Conservation (phyloP, 2,113 vertebrate species). For the Halcyon senegalensis region DNA sequence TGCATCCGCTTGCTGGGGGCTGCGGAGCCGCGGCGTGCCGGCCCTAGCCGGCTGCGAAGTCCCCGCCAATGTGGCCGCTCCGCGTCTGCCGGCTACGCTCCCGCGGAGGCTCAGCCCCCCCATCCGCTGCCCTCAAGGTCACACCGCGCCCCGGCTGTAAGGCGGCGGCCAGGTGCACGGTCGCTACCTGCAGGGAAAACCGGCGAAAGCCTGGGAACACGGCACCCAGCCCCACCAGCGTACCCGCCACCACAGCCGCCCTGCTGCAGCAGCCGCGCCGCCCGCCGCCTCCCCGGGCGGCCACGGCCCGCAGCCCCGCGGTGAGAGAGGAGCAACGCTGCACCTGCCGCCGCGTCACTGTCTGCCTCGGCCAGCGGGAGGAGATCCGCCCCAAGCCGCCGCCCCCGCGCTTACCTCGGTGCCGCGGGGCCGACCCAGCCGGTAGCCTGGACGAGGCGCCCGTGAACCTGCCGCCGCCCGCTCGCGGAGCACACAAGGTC, state of each 20-base stretch:
- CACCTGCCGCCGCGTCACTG: neutral
- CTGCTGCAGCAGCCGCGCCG: neutral
- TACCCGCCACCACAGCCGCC: neutral
- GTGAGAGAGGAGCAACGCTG: neutral
- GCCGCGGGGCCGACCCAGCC: neutral
- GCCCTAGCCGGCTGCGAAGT: neutral
- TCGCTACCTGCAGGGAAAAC: neutral
- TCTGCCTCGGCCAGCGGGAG: neutral
- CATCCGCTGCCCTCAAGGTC: constrained; percentile 74
- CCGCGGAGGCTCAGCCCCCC: neutral
- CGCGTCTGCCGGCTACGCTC: neutral
- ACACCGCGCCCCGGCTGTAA: constrained; percentile 6
- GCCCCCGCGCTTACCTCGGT: neutral
- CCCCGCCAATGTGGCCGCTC: neutral
- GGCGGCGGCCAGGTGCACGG: constrained; percentile 6
- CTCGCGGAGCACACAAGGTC: constrained; percentile 5
- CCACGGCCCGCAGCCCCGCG: neutral
- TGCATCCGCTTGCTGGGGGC: neutral
- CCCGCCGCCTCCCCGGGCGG: neutral
- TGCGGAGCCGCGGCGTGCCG: neutral
- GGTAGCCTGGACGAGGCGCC: neutral
- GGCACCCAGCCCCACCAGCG: neutral
- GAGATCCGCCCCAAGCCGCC: neutral
- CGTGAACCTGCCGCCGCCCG: constrained; percentile 6
- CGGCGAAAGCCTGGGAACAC: neutral